Percentiles rank a stretch among this genome's conserved stretches.
phyloP scores from a whole-genome alignment of 1,140 invertebrate species.

The Ostrea denselamellosa region DNA sequence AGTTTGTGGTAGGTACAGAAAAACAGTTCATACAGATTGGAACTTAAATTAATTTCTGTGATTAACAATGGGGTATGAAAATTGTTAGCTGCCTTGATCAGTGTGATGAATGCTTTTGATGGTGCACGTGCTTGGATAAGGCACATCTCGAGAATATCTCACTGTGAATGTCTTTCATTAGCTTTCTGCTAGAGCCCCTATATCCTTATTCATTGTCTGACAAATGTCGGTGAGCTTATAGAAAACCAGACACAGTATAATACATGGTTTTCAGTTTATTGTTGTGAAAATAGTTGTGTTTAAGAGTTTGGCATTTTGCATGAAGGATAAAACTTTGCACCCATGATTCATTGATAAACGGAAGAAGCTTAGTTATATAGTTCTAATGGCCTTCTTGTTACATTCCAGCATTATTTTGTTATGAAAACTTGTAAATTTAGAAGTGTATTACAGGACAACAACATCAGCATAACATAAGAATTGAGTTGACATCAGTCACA shows the following conservation, averaged over 20 bases:
- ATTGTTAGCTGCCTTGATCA: background rate
- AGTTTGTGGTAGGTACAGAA: background rate
- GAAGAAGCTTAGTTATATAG: too few relatives aligned
- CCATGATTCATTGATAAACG: too few relatives aligned
- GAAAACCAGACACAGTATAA: background rate
- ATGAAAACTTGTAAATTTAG: too few relatives aligned
- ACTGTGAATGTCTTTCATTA: constrained; percentile 23
- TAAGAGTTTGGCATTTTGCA: too few relatives aligned
- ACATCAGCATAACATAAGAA: too few relatives aligned
- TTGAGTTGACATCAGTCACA: too few relatives aligned
- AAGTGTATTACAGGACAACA: too few relatives aligned
- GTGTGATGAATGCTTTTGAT: background rate
- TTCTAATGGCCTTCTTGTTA: too few relatives aligned
- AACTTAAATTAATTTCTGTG: background rate
- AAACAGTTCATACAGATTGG: background rate
- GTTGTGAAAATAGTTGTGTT: too few relatives aligned
- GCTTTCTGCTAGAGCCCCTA: background rate
- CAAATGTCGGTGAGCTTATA: background rate
- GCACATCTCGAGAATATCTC: background rate
- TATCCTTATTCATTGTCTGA: background rate
- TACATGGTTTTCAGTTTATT: too few relatives aligned
- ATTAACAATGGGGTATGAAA: background rate
- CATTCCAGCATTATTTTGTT: too few relatives aligned
- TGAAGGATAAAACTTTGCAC: too few relatives aligned
- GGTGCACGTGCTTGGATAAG: background rate